phyloP scores from a whole-genome alignment of 1,140 invertebrate species.

The Aphis craccivora region DNA sequence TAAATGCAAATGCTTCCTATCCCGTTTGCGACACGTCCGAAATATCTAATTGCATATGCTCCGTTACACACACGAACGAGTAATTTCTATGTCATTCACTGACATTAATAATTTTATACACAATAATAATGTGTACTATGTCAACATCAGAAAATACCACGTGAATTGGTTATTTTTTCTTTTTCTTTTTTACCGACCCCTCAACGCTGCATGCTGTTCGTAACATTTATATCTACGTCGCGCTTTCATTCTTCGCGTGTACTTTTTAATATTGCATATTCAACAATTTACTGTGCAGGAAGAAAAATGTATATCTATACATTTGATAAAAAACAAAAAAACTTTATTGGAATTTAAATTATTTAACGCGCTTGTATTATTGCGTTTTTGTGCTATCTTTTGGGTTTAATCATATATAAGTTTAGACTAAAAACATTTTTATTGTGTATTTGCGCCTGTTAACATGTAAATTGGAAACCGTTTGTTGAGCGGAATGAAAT shows the following conservation, averaged over 20 bases:
- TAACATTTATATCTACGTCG: neutral
- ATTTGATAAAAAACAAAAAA: slow-evolving; percentile 8
- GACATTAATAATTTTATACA: neutral
- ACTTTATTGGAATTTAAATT: neutral
- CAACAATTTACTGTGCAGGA: neutral
- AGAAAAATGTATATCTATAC: neutral
- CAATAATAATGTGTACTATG: neutral
- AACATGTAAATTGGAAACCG: neutral
- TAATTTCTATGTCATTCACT: neutral
- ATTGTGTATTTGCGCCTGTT: neutral
- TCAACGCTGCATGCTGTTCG: neutral
- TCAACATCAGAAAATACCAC: neutral
- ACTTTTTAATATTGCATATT: neutral
- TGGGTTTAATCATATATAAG: neutral
- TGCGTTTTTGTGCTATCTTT: neutral
- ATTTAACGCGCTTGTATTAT: neutral
- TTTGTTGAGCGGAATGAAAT: neutral
- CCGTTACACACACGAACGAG: neutral
- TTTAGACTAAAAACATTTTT: slow-evolving; percentile 1
- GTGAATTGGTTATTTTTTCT: neutral
- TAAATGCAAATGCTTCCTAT: neutral
- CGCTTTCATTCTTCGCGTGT: neutral
- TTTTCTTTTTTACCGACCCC: neutral
- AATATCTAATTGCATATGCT: neutral
- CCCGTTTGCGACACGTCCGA: neutral